Percentiles rank a stretch among this genome's conserved stretches.
These are phyloP conservation scores for Pseudomyrmex sp. DNA, from an alignment of 1,140 invertebrate species.

Conservation along the genomic window DNA sequence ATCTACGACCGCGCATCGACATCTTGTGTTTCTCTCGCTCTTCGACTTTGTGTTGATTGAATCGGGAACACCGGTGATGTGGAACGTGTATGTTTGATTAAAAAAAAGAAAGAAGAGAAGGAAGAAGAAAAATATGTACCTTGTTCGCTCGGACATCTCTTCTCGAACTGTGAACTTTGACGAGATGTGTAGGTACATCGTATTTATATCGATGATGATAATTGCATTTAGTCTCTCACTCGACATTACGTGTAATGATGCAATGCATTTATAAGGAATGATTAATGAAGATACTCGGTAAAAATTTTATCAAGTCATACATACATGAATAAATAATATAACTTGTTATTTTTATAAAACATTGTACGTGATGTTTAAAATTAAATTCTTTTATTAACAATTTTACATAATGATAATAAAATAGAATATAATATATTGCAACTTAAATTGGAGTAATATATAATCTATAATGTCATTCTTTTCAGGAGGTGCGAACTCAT, in stretches of 20 bases:
- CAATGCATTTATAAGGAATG: not conserved
- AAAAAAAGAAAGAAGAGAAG: constrained; percentile 24
- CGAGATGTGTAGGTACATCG: not conserved
- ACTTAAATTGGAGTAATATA: too few species aligned
- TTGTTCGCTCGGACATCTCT: constrained; percentile 1
- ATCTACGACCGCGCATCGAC: constrained; percentile 49
- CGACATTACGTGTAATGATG: constrained; percentile 9
- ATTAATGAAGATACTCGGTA: not conserved
- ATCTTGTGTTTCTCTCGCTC: constrained; percentile 37
- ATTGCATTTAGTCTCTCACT: constrained; percentile 8
- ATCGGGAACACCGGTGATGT: constrained; percentile 59
- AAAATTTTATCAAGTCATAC: too few species aligned
- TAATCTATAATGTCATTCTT: too few species aligned
- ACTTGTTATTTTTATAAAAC: too few species aligned
- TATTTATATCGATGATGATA: constrained; percentile 12
- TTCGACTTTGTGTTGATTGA: constrained; percentile 68
- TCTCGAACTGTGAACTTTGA: constrained; percentile 34
- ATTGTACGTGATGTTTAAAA: too few species aligned
- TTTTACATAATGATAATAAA: too few species aligned
- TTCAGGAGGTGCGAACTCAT: too few species aligned
- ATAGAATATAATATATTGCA: too few species aligned
- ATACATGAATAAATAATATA: too few species aligned
- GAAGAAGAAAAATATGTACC: not conserved
- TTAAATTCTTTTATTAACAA: too few species aligned
- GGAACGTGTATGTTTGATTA: constrained; percentile 67